Evolutionary conservation across 2,113 vertebrate species (phyloP), one percentile per base, ranked within the genome.

Genomic region (Falco punctatus): DNA sequence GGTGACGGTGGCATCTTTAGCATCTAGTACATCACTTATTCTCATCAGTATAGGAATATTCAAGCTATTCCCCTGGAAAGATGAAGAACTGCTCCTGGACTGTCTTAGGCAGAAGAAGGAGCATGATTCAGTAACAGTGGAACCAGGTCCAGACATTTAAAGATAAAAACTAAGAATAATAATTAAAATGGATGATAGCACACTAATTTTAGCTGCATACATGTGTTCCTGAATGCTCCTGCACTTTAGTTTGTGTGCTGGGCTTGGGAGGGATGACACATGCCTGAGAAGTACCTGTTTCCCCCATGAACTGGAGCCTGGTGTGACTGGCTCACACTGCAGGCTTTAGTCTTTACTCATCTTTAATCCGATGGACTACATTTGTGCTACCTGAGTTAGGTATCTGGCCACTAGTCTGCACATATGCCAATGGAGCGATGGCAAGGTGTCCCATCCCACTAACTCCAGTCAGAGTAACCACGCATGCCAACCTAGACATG

Each of bases 371-470:
- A 28, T 38, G 49, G 54, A 51, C 54, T 44, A 15, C 24, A 38
- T 22, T 67, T 77, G 22, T 62, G 67, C 64, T 59, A 28, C 11
- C 74, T 58, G 35, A 27, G 24, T 58, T 49, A 46, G 38, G 18
- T 44, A 62, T 33, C 51, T 30, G 92, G 46, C 27, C n/a, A 27
- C 30, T 22, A 10, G 90, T 28, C 71, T 78, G 59, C 35, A 46
- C 38, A 26, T 23, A 28, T 1, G 4, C 30, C 51, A 78, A 5
- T 0, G 2, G 62, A 88, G 46, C 1, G 13, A 55, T 2, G 5
- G 65, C 4, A 8, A 85, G 79, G 30, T 77, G 69, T 57, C n/a
- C 33, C 57, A 24, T 57, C n/a, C 33, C 57, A 24, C 40, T 35
- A 57, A 59, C 33, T 46, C 40, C 73, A 79, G 35, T 44, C 71